Base-by-base conservation (phyloP, 1,140 invertebrate genomes). In the Drosophila mauritiana region DNA sequence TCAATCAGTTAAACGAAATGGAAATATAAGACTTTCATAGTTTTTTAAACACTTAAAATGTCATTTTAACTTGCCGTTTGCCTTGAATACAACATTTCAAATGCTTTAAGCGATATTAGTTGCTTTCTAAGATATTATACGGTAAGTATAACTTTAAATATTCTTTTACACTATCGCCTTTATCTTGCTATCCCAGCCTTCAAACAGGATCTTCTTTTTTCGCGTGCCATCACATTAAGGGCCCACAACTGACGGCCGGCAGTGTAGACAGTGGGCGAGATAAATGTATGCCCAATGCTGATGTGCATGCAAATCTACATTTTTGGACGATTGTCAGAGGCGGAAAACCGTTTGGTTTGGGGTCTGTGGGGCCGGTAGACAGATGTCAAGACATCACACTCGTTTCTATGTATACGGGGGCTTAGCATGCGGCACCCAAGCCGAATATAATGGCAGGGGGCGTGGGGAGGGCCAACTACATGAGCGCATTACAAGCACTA, bases 251-350 rank as follows among this genome's bases (percentile, higher is more conserved):
- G 80, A 59, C 61, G 61, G 43, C 6, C 20, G 43, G 17, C 43
- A 34, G 3, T n/a, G 25, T 51, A n/a, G 27, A 49, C 25, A 49
- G 46, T 31, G 46, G 74, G 55, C 78, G 77, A 89, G 84, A 88
- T 89, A 89, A 88, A 88, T 88, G 73, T 89, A 69, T 77, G 80
- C 84, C 76, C 77, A 75, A 78, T 74, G 80, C 84, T 88, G 80
- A 80, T 89, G 84, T 75, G 84, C 84, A 88, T 88, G 84, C 84
- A 88, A 88, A 88, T 88, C 84, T 89, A 83, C 63, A 89, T 81
- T 83, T 88, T 88, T 81, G 68, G 81, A 70, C 77, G 63, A 84
- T 77, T 80, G 75, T 84, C 80, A 65, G 76, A 69, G 67, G 51
- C 25, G 20, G 68, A 57, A 49, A 69, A 34, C 31, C 39, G 36